phyloP scores from a whole-genome alignment of 2,113 vertebrate species.

The Symphodus melops region DNA sequence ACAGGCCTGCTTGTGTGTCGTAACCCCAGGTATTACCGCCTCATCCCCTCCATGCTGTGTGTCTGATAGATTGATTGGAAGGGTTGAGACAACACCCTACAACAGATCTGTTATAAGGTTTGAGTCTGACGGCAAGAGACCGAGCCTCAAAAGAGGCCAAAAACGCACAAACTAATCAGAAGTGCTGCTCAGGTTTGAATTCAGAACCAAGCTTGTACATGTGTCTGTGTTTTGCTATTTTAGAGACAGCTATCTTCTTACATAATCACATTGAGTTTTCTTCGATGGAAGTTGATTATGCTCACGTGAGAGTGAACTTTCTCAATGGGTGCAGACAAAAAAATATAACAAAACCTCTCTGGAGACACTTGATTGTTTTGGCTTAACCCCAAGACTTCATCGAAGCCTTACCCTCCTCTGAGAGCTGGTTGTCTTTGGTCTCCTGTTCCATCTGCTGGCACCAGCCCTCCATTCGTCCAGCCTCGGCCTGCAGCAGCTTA shows the following conservation, averaged over 20 bases:
- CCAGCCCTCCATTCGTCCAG: constrained; percentile 97
- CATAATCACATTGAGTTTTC: no score
- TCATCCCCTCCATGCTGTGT: constrained; percentile 59
- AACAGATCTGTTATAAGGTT: neutral
- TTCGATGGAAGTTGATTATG: no score
- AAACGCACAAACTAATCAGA: constrained; percentile 12
- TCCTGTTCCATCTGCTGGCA: constrained; percentile 99
- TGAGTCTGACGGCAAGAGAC: neutral
- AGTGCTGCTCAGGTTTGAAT: constrained; percentile 5
- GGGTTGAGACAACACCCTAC: constrained; percentile 23
- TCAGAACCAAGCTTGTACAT: neutral
- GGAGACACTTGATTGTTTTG: no score
- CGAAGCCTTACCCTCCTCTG: constrained; percentile 91
- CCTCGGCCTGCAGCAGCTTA: constrained; percentile 97
- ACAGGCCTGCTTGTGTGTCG: constrained; percentile 65
- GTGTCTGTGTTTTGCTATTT: neutral
- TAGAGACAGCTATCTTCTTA: neutral
- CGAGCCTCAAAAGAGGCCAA: constrained; percentile 3
- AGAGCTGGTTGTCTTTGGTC: constrained; percentile 97
- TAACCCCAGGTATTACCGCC: constrained; percentile 69
- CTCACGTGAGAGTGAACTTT: no score
- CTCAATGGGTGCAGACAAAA: no score
- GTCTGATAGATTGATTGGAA: constrained; percentile 52
- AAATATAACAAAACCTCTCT: no score
- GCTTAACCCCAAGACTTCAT: neutral